These are phyloP conservation scores for Wiebesia pumilae DNA, from an alignment of 1,140 invertebrate species.

Conservation along the genomic window DNA sequence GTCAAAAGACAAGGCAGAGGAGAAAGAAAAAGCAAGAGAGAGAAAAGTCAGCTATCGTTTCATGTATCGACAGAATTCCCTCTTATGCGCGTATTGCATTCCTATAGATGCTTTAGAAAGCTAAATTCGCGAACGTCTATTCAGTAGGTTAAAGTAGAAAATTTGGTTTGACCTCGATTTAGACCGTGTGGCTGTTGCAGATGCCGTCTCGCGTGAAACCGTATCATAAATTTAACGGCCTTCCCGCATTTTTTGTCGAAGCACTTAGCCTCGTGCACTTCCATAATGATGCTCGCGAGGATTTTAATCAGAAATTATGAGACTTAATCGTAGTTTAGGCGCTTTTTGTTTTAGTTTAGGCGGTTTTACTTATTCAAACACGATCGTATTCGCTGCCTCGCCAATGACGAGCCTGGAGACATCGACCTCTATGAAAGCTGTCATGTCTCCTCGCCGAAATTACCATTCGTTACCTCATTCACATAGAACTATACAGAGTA, in stretches of 20 bases:
- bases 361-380: too few relatives aligned
- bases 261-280: neutral
- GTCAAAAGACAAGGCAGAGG: neutral
- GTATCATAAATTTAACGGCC: constrained; percentile 30
- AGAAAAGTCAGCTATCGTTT: neutral
- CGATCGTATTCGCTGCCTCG: too few relatives aligned
- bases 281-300: too few relatives aligned
- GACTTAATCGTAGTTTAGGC: neutral
- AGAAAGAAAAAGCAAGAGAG: constrained; percentile 12
- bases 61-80: neutral
- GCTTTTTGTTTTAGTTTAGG: too few relatives aligned
- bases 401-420: too few relatives aligned
- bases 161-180: constrained; percentile 76
- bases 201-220: constrained; percentile 31
- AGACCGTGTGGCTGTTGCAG: constrained; percentile 61
- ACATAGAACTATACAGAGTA: neutral
- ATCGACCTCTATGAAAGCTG: too few relatives aligned
- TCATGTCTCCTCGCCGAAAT: too few relatives aligned
- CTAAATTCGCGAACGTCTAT: constrained; percentile 72
- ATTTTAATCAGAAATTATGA: neutral
- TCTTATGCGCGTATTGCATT: constrained; percentile 44
- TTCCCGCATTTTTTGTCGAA: constrained; percentile 7
- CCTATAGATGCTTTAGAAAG: constrained; percentile 70
- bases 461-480: neutral
- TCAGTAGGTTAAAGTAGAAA: constrained; percentile 76